Evolutionary conservation across 2,113 vertebrate genomes (phyloP), one percentile per base, ranked within the genome.

Genomic region (Otocyon megalotis): DNA sequence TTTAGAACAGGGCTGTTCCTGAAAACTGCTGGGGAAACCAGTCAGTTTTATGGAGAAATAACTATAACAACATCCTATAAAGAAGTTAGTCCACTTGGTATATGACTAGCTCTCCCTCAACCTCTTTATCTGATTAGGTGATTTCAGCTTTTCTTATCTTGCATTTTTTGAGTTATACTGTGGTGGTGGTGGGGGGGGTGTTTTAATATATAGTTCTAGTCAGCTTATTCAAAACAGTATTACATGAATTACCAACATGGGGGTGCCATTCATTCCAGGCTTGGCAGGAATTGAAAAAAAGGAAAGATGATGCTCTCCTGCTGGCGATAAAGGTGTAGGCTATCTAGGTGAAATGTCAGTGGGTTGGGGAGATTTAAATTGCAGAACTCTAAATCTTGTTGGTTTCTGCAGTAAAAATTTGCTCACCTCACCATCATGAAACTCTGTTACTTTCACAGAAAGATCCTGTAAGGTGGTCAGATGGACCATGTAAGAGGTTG

Each of bases 251-350:
- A 22, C 50, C 72, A 28, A 0, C 58, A 3, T 15, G 54, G 26
- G 20, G n/a, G 0, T 26, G 24, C 74, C 6, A 0, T 63, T 80
- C 32, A 3, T 43, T 28, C 82, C 30, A 7, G 87, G 28, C 71
- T n/a, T 9, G 50, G 43, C 71, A 43, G 54, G 43, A 60, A 22
- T 4, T 16, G 16, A 6, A 6, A 20, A n/a, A 53, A 9, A 13
- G 56, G 50, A 4, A 10, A 13, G 60, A 2, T 13, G 69, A 14
- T 3, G 1, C 24, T 17, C 28, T 19, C 10, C 2, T 8, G 2
- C 32, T 11, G 0, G 3, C 3, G 0, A 0, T 3, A 0, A 3
- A 43, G 16, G 3, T 9, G 0, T 0, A 19, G 48, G 71, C 63
- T 30, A 2, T 35, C 83, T 8, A 2, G 53, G 2, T 17, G 14